These are phyloP conservation scores for Apantesis nais DNA, from an alignment of 2,888 invertebrate genomes.

Conservation along the genomic window DNA sequence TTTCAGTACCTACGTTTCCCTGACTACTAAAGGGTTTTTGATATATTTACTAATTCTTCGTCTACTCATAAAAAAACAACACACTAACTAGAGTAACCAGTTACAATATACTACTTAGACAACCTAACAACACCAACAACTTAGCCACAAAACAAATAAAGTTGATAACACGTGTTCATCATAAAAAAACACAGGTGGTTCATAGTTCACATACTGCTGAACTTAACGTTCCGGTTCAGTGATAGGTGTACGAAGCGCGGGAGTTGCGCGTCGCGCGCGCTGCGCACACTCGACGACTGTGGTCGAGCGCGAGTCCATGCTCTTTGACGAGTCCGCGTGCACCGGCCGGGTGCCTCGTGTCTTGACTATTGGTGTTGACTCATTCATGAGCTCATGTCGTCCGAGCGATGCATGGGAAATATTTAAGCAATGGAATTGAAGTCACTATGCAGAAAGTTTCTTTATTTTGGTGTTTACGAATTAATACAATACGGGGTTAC, in stretches of 20 bases:
- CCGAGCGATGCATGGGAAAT: constrained; percentile 33
- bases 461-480: not conserved
- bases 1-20: not conserved
- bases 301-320: constrained; percentile 28
- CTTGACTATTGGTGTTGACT: constrained; percentile 49
- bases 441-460: not conserved
- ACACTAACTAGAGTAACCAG: not conserved
- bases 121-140: constrained; percentile 22
- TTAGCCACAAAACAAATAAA: constrained; percentile 22
- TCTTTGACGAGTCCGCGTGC: constrained; percentile 9
- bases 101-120: not conserved
- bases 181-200: constrained; percentile 41
- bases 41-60: not conserved
- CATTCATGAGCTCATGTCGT: constrained; percentile 44
- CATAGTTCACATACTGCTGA: constrained; percentile 57
- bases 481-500: too few species aligned
- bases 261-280: constrained; percentile 73
- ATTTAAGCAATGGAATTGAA: constrained; percentile 28
- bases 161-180: constrained; percentile 36
- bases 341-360: constrained; percentile 21
- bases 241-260: constrained; percentile 31
- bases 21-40: not conserved
- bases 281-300: constrained; percentile 69
- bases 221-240: constrained; percentile 27
- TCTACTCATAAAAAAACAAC: not conserved